Base-by-base conservation (phyloP, 2,113 vertebrate genomes). In the Beaufortia kweichowensis region DNA sequence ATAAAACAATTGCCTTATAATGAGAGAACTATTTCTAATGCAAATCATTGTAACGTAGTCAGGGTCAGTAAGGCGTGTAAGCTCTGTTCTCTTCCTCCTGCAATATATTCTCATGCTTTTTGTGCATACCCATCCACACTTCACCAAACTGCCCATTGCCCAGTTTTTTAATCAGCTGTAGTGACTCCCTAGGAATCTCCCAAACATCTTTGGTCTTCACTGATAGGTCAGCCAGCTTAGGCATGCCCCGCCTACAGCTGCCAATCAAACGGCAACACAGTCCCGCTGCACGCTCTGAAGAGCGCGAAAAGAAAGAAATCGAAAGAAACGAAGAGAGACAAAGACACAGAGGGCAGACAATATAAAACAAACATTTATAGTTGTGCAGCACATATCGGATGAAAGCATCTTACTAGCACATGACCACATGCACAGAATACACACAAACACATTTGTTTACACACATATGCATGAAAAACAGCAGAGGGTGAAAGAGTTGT, bases 181-280 rank as follows among this genome's bases (percentile, higher is more conserved):
- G 91, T 79, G 95, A 96, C 85, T 96, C 95, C 0, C 94, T 91
- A 35, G 95, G 94, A 88, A 96, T 96, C 92, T 96, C 95, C 95
- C 95, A 96, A 89, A 95, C 91, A 50, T 96, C 95, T 90, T 95
- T 96, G 91, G 95, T 96, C 94, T 96, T 96, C 92, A 96, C 95
- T 4, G 95, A 96, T 75, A 96, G 92, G 87, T 96, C 95, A 2
- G 94, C 94, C 90, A 96, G 90, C 77, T 92, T 95, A 85, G 95
- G 95, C 70, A 95, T 96, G 80, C 94, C 95, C 79, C 92, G 94
- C 76, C 89, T 95, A 90, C 94, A 96, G 68, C 93, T 94, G 91
- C 93, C 88, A 67, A 94, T 94, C 91, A 96, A 89, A 81, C 94
- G 93, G 86, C 94, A 95, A 89, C 95, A 96, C 80, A 96, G 91